Conservation (phyloP, 2,888 invertebrate genomes). For the Drosophila neonasuta region DNA sequence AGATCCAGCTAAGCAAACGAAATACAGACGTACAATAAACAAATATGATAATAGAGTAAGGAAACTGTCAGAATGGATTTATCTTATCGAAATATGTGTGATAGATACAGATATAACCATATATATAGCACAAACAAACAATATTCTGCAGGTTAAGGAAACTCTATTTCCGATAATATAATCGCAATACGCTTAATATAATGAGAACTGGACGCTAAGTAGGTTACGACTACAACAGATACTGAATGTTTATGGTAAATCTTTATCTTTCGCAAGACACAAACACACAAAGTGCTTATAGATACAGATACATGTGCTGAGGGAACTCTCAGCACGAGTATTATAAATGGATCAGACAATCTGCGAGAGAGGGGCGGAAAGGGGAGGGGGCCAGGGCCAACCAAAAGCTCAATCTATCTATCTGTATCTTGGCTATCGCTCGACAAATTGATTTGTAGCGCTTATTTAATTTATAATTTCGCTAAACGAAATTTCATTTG, state of each 20-base stretch:
- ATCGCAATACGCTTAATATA: background rate
- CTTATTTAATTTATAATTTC: constrained; percentile 58
- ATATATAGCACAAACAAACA: too few relatives aligned
- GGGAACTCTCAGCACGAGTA: constrained; percentile 2
- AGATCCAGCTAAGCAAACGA: background rate
- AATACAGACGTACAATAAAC: background rate
- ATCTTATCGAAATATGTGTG: constrained; percentile 6
- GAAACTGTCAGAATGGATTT: background rate
- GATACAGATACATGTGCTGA: constrained; percentile 3
- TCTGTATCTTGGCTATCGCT: constrained; percentile 3
- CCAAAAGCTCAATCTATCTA: constrained; percentile 5
- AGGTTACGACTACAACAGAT: background rate
- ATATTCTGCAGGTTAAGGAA: background rate
- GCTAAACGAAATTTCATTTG: constrained; percentile 57
- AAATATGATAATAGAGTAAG: background rate
- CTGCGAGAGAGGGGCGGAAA: background rate
- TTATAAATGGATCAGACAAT: constrained; percentile 8
- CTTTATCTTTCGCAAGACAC: constrained; percentile 5
- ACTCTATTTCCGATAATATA: background rate
- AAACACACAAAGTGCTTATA: background rate
- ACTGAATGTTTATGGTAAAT: background rate
- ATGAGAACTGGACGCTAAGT: background rate
- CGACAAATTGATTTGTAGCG: constrained; percentile 47
- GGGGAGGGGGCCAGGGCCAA: constrained; percentile 9
- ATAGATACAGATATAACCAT: background rate